These are phyloP conservation scores for Nephrotoma flavescens DNA, from an alignment of 2,888 invertebrate genomes.

Conservation along the genomic window DNA sequence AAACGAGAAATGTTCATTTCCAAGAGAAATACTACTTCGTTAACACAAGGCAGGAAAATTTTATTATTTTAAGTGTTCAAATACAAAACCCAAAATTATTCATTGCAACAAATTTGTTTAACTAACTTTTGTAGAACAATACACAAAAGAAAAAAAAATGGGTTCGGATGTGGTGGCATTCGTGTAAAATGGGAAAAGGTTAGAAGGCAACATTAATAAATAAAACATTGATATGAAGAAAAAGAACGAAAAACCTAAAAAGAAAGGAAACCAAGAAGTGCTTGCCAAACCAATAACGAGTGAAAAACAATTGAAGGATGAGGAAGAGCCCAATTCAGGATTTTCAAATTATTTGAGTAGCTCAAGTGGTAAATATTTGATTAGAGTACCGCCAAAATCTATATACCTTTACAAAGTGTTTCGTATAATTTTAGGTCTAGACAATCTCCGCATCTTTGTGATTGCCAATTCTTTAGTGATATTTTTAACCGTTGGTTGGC, in stretches of 20 bases:
- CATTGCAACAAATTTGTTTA: neutral
- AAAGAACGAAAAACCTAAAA: neutral
- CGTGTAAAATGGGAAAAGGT: neutral
- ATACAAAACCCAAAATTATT: neutral
- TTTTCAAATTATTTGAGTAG: conserved; percentile 30
- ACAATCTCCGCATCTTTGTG: conserved; percentile 69
- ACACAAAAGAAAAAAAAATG: neutral
- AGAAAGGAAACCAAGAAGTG: neutral
- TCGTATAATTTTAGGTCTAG: conserved; percentile 37
- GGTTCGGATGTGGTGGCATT: neutral
- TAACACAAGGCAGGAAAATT: neutral
- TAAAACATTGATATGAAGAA: neutral
- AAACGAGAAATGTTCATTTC: neutral
- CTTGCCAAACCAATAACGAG: neutral
- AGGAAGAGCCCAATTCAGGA: conserved; percentile 28
- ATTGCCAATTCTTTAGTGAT: conserved; percentile 59
- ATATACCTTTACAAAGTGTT: neutral
- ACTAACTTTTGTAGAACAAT: neutral
- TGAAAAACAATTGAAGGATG: conserved; percentile 14
- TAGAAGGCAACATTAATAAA: neutral
- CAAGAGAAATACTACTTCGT: neutral
- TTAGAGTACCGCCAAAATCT: neutral
- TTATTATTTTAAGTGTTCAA: neutral
- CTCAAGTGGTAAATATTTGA: conserved; percentile 22
- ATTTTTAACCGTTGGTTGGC: conserved; percentile 57